Evolutionary conservation across 2,888 invertebrate species (phyloP).

Genomic region (Latrodectus elegans): DNA sequence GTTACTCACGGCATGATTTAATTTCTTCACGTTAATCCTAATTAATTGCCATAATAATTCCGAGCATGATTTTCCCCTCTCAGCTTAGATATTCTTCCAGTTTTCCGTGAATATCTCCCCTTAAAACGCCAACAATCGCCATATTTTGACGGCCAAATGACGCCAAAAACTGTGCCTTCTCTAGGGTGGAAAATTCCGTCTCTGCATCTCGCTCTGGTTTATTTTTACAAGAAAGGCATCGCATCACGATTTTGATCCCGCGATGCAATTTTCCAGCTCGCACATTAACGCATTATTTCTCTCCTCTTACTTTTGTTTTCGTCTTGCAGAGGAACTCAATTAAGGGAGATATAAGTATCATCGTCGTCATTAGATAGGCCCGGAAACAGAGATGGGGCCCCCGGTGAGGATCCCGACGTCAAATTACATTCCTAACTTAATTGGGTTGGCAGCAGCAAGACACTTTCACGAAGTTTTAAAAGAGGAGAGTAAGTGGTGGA

Average conservation of each 20-base stretch:
- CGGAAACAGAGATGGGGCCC: slow-evolving; percentile 5
- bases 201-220: not conserved
- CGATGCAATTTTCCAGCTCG: slow-evolving; percentile 39
- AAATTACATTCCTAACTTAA: slow-evolving; percentile 65
- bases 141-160: too few relatives aligned
- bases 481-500: not conserved
- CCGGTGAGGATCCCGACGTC: slow-evolving; percentile 23
- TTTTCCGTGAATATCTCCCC: not conserved
- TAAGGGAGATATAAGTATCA: slow-evolving; percentile 40
- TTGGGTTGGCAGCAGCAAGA: slow-evolving; percentile 26
- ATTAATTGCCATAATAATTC: slow-evolving; percentile 1
- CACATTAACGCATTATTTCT: slow-evolving; percentile 59
- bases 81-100: not conserved
- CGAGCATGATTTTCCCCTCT: not conserved
- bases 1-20: not conserved
- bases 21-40: not conserved
- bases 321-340: slow-evolving; percentile 30
- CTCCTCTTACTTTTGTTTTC: slow-evolving; percentile 31
- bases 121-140: slow-evolving; percentile 3
- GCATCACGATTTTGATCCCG: not conserved
- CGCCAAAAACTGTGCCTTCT: too few relatives aligned
- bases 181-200: not conserved
- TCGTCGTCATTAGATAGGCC: slow-evolving; percentile 29
- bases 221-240: not conserved
- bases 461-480: not conserved